Conservation (phyloP, 2,888 invertebrate species). For the Drosophila limbata region DNA sequence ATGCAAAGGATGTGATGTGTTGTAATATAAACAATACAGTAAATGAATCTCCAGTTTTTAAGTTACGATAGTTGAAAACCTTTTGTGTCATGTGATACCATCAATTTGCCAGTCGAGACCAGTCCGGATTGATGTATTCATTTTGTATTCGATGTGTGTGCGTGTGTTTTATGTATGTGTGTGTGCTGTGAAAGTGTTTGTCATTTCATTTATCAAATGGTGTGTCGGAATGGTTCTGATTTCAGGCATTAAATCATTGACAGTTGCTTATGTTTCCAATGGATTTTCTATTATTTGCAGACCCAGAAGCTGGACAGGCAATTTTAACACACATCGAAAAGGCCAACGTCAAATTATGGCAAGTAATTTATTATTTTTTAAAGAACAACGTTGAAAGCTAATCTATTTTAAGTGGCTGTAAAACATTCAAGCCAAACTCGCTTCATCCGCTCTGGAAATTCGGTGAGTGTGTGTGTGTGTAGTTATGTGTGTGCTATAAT, state of each 20-base stretch:
- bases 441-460: conserved; percentile 6
- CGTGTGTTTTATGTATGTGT: conserved; percentile 12
- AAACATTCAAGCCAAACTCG: conserved; percentile 53
- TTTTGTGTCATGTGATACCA: conserved; percentile 17
- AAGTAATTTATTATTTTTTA: conserved; percentile 68
- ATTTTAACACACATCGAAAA: conserved; percentile 2
- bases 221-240: conserved; percentile 38
- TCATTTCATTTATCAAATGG: conserved; percentile 70
- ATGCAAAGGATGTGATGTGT: neutral
- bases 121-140: conserved; percentile 38
- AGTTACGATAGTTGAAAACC: conserved; percentile 10
- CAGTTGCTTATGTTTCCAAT: conserved; percentile 69
- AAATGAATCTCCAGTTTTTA: conserved; percentile 12
- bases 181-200: conserved; percentile 34
- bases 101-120: conserved; percentile 14
- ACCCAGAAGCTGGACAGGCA: conserved; percentile 12
- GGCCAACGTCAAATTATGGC: conserved; percentile 51
- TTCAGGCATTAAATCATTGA: conserved; percentile 70
- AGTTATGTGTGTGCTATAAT: conserved; percentile 46
- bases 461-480: conserved; percentile 1
- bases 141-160: conserved; percentile 16
- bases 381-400: conserved; percentile 70
- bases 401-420: conserved; percentile 78
- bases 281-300: conserved; percentile 57
- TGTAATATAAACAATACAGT: conserved; percentile 18